phyloP scores from a whole-genome alignment of 1,140 invertebrate genomes.

The Cherax quadricarinatus region DNA sequence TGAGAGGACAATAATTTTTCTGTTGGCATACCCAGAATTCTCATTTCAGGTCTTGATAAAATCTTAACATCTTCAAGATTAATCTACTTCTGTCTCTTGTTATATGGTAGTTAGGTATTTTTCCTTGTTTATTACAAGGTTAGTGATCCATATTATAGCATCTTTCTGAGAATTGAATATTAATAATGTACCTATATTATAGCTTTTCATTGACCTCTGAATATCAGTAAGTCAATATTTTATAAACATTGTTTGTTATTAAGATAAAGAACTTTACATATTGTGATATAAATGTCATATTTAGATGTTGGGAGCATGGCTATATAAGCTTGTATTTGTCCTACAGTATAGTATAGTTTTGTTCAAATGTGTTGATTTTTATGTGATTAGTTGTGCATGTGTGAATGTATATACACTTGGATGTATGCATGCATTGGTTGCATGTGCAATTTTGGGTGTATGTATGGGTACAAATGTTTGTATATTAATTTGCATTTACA shows the following conservation, averaged over 20 bases:
- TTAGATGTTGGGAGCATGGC: conserved; percentile 11
- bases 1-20: not conserved
- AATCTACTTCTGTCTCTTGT: conserved; percentile 22
- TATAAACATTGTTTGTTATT: conserved; percentile 35
- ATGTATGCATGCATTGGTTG: not conserved
- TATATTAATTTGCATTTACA: not conserved
- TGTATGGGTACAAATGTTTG: conserved; percentile 9
- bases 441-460: conserved; percentile 24
- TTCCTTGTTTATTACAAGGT: conserved; percentile 41
- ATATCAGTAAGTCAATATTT: conserved; percentile 34
- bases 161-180: not conserved
- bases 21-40: conserved; percentile 2
- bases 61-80: not conserved
- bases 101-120: conserved; percentile 21
- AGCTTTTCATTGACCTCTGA: not conserved
- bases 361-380: not conserved
- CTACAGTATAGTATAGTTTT: not conserved
- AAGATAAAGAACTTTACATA: conserved; percentile 24
- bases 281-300: conserved; percentile 46
- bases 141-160: conserved; percentile 39
- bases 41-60: not conserved
- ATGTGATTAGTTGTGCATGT: conserved; percentile 35
- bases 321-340: conserved; percentile 25
- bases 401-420: not conserved
- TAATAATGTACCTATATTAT: not conserved